Evolutionary conservation across 2,113 vertebrate genomes (phyloP), one percentile per base, ranked within the genome.

Genomic region (Myocastor coypus): DNA sequence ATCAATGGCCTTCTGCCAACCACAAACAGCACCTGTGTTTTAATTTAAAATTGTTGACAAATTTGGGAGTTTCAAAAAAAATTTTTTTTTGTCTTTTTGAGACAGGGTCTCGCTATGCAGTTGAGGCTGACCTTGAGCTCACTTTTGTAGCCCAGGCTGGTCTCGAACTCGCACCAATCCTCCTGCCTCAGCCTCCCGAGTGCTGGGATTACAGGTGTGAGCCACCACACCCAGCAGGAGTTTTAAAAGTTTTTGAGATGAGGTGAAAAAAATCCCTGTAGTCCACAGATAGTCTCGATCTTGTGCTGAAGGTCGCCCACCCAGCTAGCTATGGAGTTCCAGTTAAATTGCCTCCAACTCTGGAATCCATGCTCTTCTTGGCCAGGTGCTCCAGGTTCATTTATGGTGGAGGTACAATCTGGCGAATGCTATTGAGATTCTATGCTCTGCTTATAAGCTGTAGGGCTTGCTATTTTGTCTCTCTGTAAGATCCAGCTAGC

Each of bases 41-140:
- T 46, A 64, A 61, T 71, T 92, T 71, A 30, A 83, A 83, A 96
- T 78, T 57, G 75, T 94, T 92, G 59, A 66, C 59, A 94, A 2
- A 57, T n/a, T 69, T 1, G 55, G 83, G 78, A 83, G 87, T 28
- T 42, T 83, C n/a, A n/a, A n/a, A n/a, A n/a, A n/a, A n/a, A n/a
- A n/a, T n/a, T n/a, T n/a, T n/a, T n/a, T n/a, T n/a, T n/a, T n/a
- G n/a, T n/a, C n/a, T n/a, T n/a, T n/a, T n/a, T n/a, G n/a, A n/a
- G n/a, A n/a, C n/a, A n/a, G n/a, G n/a, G n/a, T n/a, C n/a, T n/a
- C n/a, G n/a, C n/a, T n/a, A n/a, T n/a, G n/a, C n/a, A n/a, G n/a
- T n/a, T n/a, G n/a, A n/a, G n/a, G n/a, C n/a, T n/a, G n/a, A n/a
- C n/a, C n/a, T n/a, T n/a, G n/a, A n/a, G n/a, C n/a, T n/a, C n/a